Evolutionary conservation across 2,113 vertebrate genomes (phyloP).

Genomic region (Miniopterus natalensis): DNA sequence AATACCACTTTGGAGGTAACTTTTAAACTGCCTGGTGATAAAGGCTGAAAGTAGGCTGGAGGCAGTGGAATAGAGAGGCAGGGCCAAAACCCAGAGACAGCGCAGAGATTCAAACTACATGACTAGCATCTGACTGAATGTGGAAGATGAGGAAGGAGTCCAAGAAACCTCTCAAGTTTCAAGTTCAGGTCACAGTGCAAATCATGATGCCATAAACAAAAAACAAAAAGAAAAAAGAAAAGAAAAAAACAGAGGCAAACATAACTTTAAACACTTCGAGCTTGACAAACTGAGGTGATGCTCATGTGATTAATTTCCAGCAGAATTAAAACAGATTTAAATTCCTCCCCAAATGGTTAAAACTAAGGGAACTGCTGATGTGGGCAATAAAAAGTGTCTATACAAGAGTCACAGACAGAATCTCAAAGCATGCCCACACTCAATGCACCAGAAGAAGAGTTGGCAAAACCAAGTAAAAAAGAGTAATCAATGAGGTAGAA

Average conservation of each 20-base stretch:
- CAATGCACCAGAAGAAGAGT: background rate
- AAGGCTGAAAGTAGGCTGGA: background rate
- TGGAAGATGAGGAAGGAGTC: constrained; percentile 73
- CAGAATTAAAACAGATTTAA: constrained; percentile 51
- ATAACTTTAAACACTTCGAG: constrained; percentile 35
- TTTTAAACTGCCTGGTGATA: constrained; percentile 29
- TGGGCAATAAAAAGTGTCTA: background rate
- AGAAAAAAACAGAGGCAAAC: constrained; percentile 42
- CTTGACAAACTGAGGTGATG: constrained; percentile 21
- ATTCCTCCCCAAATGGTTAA: background rate
- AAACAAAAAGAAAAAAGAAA: constrained; percentile 35
- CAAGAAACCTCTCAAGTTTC: constrained; percentile 72
- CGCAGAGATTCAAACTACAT: constrained; percentile 65
- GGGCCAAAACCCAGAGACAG: constrained; percentile 53
- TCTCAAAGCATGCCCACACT: background rate
- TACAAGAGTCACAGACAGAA: background rate
- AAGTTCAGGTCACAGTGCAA: constrained; percentile 67
- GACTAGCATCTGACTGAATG: constrained; percentile 66
- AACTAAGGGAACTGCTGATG: background rate
- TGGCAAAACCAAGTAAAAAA: constrained; percentile 17
- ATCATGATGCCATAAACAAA: constrained; percentile 61
- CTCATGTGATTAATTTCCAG: constrained; percentile 13
- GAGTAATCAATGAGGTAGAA: background rate
- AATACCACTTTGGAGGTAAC: constrained; percentile 14
- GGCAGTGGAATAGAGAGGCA: constrained; percentile 9